Conservation (phyloP, 2,113 vertebrate species). For the Tursiops truncatus region DNA sequence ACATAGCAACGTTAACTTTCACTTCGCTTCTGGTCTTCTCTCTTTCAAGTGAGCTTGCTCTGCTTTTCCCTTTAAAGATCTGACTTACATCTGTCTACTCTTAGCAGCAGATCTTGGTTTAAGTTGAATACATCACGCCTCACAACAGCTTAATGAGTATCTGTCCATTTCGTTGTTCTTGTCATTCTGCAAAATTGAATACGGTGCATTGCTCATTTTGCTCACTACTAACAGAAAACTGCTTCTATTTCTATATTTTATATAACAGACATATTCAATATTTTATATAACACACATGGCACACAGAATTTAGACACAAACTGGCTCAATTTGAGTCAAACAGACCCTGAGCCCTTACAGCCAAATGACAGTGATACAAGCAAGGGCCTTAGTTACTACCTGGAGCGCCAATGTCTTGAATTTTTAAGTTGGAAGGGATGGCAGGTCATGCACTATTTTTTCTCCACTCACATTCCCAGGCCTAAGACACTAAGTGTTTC, state of each 20-base stretch:
- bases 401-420: background rate
- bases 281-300: background rate
- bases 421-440: background rate
- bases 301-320: background rate
- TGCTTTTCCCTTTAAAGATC: background rate
- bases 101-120: background rate
- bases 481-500: background rate
- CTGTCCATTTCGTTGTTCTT: background rate
- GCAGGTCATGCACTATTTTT: background rate
- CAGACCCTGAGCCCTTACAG: background rate
- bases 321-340: background rate
- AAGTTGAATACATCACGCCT: rapidly evolving
- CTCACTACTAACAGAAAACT: background rate
- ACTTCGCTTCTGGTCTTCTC: background rate
- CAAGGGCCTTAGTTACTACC: too few species aligned
- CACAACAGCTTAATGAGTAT: too few species aligned
- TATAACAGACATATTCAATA: background rate
- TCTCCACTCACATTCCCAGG: background rate
- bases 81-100: background rate
- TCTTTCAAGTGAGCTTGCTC: background rate
- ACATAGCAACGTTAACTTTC: background rate
- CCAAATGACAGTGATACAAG: background rate
- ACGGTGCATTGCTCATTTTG: background rate
- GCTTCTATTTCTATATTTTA: background rate
- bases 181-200: background rate